A percentile compares a stretch with the other conserved stretches of the same genome.
Evolutionary conservation across 2,888 invertebrate genomes (phyloP).

Genomic region (Periphyllus acericola): DNA sequence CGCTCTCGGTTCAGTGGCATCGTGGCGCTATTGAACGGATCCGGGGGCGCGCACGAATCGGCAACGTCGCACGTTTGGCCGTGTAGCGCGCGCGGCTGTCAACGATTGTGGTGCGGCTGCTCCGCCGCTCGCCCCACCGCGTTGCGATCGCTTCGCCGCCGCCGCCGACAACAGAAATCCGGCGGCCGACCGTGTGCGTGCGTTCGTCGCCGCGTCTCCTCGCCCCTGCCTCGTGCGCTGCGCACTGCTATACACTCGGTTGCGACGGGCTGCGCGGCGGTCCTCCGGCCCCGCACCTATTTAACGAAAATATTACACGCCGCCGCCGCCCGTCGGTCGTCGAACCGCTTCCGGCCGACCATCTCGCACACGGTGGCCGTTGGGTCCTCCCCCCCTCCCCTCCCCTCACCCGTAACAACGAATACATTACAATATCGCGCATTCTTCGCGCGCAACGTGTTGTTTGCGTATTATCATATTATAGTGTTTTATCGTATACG

Average conservation of each 20-base stretch:
- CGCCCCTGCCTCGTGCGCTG: not conserved
- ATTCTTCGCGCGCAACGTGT: not conserved
- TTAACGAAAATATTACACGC: slow-evolving; percentile 50
- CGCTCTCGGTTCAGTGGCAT: slow-evolving; percentile 63
- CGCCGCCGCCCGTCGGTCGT: slow-evolving; percentile 62
- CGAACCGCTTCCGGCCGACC: slow-evolving; percentile 60
- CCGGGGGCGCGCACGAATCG: slow-evolving; percentile 66
- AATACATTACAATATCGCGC: not conserved
- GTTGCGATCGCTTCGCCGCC: not conserved
- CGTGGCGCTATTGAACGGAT: slow-evolving; percentile 64
- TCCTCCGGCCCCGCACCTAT: slow-evolving; percentile 55
- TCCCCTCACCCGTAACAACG: not conserved
- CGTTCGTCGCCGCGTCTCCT: slow-evolving; percentile 5
- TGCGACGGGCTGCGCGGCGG: slow-evolving; percentile 20
- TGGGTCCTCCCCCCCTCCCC: slow-evolving; percentile 50
- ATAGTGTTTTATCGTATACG: no score
- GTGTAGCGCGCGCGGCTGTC: slow-evolving; percentile 66
- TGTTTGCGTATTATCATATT: not conserved
- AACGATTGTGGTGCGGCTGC: slow-evolving; percentile 38
- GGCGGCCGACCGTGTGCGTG: not conserved
- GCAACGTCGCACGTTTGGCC: slow-evolving; percentile 62
- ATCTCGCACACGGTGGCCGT: slow-evolving; percentile 50
- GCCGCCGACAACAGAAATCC: not conserved
- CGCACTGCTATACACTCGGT: not conserved
- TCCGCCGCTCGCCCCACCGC: slow-evolving; percentile 3